Conservation (phyloP, 2,888 invertebrate species). For the Andrena minutula region DNA sequence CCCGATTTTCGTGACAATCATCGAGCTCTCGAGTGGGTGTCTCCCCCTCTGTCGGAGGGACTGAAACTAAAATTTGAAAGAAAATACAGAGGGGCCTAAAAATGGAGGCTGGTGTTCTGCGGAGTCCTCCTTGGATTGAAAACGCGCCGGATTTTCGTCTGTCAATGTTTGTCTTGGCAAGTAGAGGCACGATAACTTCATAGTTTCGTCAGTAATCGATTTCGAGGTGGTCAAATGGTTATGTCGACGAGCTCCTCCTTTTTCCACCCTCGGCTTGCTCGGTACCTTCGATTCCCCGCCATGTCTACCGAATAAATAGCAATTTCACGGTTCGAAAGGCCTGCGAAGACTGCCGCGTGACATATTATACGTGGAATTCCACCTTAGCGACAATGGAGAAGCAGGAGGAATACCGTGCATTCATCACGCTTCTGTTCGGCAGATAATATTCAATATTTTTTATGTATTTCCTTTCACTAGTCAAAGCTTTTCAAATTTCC, state of each 20-base stretch:
- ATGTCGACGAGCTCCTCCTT: too few species aligned
- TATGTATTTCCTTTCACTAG: not conserved
- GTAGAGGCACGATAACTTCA: too few species aligned
- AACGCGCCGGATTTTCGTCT: constrained; percentile 58
- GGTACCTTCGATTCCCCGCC: constrained; percentile 10
- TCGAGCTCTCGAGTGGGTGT: too few species aligned
- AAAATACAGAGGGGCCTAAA: not conserved
- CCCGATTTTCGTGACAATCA: too few species aligned
- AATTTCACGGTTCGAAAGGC: constrained; percentile 65
- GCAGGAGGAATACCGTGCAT: constrained; percentile 14
- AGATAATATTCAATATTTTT: constrained; percentile 36
- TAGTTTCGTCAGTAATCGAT: too few species aligned
- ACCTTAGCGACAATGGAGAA: constrained; percentile 44
- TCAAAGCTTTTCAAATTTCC: not conserved
- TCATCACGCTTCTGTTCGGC: constrained; percentile 17
- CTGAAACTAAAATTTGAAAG: not conserved
- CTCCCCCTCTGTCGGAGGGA: too few species aligned
- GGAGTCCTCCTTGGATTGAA: constrained; percentile 41
- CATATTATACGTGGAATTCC: constrained; percentile 60
- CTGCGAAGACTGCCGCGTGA: constrained; percentile 47
- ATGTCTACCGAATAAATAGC: constrained; percentile 64
- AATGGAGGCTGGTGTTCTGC: constrained; percentile 8
- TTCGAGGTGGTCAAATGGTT: too few species aligned
- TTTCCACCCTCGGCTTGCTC: constrained; percentile 1
- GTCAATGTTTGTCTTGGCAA: constrained; percentile 37